phyloP scores from a whole-genome alignment of 2,113 vertebrate species.

The Pollimyrus isidori region DNA sequence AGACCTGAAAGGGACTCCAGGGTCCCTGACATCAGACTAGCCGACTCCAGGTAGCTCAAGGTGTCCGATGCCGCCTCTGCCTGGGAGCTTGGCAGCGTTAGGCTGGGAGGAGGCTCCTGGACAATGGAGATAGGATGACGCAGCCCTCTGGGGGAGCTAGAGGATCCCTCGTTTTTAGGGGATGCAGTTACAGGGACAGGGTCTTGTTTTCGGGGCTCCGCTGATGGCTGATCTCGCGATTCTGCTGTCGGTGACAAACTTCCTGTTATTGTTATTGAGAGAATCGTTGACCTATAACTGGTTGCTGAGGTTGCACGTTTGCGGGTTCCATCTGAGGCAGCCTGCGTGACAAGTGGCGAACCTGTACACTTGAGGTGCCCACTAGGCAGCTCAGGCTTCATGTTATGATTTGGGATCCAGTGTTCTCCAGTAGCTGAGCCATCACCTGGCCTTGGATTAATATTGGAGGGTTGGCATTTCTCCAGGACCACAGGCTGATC shows the following conservation, averaged over 20 bases:
- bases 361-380: neutral
- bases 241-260: slow-evolving; percentile 25
- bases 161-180: neutral
- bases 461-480: slow-evolving; percentile 24
- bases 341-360: neutral
- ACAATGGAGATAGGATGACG: slow-evolving; percentile 40
- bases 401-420: slow-evolving; percentile 37
- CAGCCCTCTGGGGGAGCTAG: slow-evolving; percentile 26
- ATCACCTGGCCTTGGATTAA: slow-evolving; percentile 48
- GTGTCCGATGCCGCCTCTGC: slow-evolving; percentile 66
- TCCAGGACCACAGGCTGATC: neutral
- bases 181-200: neutral
- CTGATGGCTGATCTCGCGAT: neutral
- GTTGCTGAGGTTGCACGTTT: neutral
- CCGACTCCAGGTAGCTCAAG: slow-evolving; percentile 78
- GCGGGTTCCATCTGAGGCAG: neutral
- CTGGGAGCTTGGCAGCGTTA: slow-evolving; percentile 46
- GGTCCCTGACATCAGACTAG: slow-evolving; percentile 82
- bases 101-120: slow-evolving; percentile 40
- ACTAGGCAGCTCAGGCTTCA: slow-evolving; percentile 14
- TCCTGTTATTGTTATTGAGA: slow-evolving; percentile 13
- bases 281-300: neutral
- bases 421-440: slow-evolving; percentile 45
- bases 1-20: slow-evolving; percentile 73
- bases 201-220: slow-evolving; percentile 5